Evolutionary conservation across 2,888 invertebrate species (phyloP).

Genomic region (Dioctria linearis): DNA sequence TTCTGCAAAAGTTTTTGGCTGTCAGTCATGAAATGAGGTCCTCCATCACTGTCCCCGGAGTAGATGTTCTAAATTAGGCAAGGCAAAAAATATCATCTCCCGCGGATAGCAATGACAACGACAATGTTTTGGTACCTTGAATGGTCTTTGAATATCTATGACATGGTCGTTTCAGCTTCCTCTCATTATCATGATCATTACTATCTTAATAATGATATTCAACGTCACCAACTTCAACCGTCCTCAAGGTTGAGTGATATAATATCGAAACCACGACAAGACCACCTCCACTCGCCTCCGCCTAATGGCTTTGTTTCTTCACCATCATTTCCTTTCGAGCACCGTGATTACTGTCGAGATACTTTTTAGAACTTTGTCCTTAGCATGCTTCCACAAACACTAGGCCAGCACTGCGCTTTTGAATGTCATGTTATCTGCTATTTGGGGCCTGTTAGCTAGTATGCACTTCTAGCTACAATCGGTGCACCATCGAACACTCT

Average conservation of each 20-base stretch:
- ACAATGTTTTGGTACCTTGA: conserved; percentile 1
- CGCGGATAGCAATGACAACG: too few species aligned
- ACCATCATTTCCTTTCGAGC: conserved; percentile 10
- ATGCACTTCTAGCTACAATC: conserved; percentile 5
- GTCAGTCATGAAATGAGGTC: background rate
- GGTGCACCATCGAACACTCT: background rate
- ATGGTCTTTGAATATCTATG: conserved; percentile 45
- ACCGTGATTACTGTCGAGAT: conserved; percentile 48
- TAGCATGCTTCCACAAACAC: conserved; percentile 34
- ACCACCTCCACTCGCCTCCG: background rate
- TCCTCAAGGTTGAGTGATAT: conserved; percentile 45
- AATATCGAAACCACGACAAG: conserved; percentile 37
- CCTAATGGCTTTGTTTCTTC: conserved; percentile 40
- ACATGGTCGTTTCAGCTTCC: conserved; percentile 28
- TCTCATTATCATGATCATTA: conserved; percentile 54
- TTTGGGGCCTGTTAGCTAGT: background rate
- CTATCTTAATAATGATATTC: conserved; percentile 46
- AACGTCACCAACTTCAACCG: conserved; percentile 28
- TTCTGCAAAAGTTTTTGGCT: conserved; percentile 18
- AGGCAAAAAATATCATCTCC: background rate
- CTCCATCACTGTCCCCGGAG: background rate
- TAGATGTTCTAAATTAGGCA: conserved; percentile 22
- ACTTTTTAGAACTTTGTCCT: conserved; percentile 50
- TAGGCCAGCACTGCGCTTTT: background rate
- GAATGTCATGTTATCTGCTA: conserved; percentile 3